Percentiles rank a stretch among this genome's conserved stretches.
Conservation (phyloP, 2,113 vertebrate species). For the Chionis minor region DNA sequence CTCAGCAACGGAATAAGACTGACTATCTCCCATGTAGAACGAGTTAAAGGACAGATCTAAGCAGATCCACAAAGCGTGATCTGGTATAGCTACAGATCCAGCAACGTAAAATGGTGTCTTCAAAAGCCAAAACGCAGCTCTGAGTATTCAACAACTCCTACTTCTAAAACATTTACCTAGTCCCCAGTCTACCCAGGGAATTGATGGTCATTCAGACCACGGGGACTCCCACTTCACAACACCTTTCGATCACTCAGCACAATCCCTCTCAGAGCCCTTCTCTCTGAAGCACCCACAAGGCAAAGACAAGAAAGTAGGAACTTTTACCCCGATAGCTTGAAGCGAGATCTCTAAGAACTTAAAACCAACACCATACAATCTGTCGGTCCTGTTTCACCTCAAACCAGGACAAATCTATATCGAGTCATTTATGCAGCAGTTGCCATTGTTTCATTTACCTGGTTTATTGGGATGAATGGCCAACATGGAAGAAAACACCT, state of each 20-base stretch:
- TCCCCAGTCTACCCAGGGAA: not conserved
- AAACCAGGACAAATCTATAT: too few species aligned
- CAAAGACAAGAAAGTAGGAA: not conserved
- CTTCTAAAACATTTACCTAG: not conserved
- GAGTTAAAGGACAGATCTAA: not conserved
- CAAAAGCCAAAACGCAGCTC: not conserved
- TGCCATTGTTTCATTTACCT: constrained; percentile 74
- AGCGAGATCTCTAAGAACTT: not conserved
- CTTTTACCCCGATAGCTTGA: not conserved
- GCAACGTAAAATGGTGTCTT: not conserved
- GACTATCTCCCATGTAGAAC: not conserved
- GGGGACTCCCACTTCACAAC: not conserved
- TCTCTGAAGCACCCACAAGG: not conserved
- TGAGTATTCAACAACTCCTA: not conserved
- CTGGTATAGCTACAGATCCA: not conserved
- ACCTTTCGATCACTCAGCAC: not conserved
- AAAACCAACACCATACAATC: not conserved
- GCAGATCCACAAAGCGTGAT: not conserved
- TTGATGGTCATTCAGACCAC: not conserved
- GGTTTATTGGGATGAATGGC: constrained; percentile 95
- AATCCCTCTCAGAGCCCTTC: not conserved
- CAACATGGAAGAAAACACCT: constrained; percentile 89
- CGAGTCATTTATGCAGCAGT: not conserved
- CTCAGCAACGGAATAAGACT: not conserved
- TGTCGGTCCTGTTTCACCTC: too few species aligned